phyloP scores from a whole-genome alignment of 2,797 vertebrate species.

The Eutrigla gurnardus region DNA sequence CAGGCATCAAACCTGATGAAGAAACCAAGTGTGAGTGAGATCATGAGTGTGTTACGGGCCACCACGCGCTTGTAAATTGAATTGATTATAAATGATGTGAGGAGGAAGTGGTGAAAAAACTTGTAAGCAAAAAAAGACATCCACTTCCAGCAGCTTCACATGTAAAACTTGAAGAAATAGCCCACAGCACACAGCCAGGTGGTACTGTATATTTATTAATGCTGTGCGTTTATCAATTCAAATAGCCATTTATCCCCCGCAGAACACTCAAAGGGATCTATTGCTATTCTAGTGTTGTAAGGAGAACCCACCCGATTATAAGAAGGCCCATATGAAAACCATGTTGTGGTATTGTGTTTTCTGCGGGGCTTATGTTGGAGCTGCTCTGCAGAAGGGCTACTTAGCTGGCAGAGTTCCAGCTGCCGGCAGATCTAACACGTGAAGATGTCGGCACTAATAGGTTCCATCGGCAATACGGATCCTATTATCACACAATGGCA shows the following conservation, averaged over 20 bases:
- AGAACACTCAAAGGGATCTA: constrained; percentile 25
- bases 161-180: constrained; percentile 14
- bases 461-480: constrained; percentile 67
- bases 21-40: constrained; percentile 16
- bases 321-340: constrained; percentile 56
- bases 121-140: constrained; percentile 29
- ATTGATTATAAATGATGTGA: constrained; percentile 42
- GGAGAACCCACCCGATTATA: constrained; percentile 38
- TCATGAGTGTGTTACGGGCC: constrained; percentile 26
- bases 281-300: constrained; percentile 46
- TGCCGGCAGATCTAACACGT: constrained; percentile 64
- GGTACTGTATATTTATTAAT: not conserved
- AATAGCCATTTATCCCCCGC: constrained; percentile 44
- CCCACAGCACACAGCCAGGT: constrained; percentile 24
- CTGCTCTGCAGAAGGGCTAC: constrained; percentile 56
- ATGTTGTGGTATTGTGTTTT: constrained; percentile 49
- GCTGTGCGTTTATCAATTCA: constrained; percentile 26
- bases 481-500: constrained; percentile 72
- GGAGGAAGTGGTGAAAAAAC: constrained; percentile 13
- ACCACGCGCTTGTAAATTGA: constrained; percentile 50
- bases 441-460: constrained; percentile 59
- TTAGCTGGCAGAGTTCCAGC: constrained; percentile 65
- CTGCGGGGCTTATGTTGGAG: constrained; percentile 59
- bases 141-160: constrained; percentile 16
- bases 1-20: constrained; percentile 45